phyloP scores from a whole-genome alignment of 2,888 invertebrate species.

The Clusia tigrina region DNA sequence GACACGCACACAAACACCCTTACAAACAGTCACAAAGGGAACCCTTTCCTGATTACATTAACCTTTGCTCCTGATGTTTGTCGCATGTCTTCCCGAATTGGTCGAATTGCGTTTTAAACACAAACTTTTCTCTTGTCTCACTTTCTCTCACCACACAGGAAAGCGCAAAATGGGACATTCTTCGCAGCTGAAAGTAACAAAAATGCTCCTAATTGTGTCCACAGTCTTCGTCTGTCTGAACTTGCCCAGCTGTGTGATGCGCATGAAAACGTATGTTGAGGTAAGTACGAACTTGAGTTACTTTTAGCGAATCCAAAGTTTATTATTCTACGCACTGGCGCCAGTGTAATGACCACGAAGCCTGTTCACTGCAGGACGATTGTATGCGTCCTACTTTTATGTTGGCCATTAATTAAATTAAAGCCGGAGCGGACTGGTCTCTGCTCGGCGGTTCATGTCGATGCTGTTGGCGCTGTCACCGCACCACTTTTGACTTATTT shows the following conservation, averaged over 20 bases:
- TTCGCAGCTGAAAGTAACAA: slow-evolving; percentile 76
- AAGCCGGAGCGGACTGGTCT: no score
- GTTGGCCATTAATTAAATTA: not conserved
- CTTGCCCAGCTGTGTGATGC: slow-evolving; percentile 77
- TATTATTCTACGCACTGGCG: not conserved
- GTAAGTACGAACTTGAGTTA: slow-evolving; percentile 66
- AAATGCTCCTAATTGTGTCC: slow-evolving; percentile 84
- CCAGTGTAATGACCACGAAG: not conserved
- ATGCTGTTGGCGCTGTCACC: no score
- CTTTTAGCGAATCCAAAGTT: not conserved
- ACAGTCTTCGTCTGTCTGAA: slow-evolving; percentile 81
- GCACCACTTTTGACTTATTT: no score
- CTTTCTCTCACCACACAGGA: slow-evolving; percentile 43
- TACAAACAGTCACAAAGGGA: no score
- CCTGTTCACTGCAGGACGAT: not conserved
- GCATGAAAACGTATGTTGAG: slow-evolving; percentile 71
- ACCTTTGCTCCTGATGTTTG: no score
- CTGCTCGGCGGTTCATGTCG: no score
- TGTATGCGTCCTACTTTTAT: not conserved
- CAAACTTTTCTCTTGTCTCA: slow-evolving; percentile 8
- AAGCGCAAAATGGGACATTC: slow-evolving; percentile 63
- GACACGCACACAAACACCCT: no score
- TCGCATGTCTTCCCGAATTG: no score
- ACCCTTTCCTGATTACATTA: no score
- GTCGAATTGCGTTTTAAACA: not conserved